Evolutionary conservation across 2,888 invertebrate genomes (phyloP), one percentile per base, ranked within the genome.

Genomic region (Leucania comma): DNA sequence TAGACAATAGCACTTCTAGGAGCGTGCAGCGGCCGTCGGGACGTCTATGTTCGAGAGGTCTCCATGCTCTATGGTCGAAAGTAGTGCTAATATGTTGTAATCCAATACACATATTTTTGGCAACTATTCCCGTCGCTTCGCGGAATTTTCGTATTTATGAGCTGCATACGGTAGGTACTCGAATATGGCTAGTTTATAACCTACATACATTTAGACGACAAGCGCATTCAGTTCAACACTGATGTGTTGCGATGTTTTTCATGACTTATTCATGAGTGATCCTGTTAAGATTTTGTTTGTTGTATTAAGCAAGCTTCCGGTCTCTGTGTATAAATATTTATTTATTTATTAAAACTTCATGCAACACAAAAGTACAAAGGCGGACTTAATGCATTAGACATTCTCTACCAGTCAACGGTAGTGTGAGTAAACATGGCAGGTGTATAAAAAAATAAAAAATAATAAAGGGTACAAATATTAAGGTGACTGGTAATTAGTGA

Each of bases 51-150:
- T 5, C 32, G 29, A 53, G 1, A 12, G 6, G 0, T 22, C n/a
- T 32, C 56, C 0, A 20, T 12, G n/a, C 22, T 56, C 56, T 56
- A 14, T 35, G 32, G 56, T 57, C 38, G 2, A 71, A 17, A 62
- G 6, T 35, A 59, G 9, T 57, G 42, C 38, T 72, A 59, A 66
- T 69, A 65, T 69, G 78, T 65, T 58, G 42, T 62, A 50, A 73
- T 73, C 17, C 20, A 20, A 56, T 61, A 46, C 61, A 61, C 51
- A 63, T 68, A 81, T 83, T 75, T 78, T 76, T 65, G 58, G 69
- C 42, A 67, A 69, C 77, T 86, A 83, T 87, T 87, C 70, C 75
- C 71, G 82, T 82, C 66, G 72, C 32, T 86, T 87, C 82, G 64
- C 35, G n/a, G 84, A 87, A 86, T 75, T 64, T 57, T 61, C 6